Percentiles rank a stretch among this genome's conserved stretches.
Conservation (phyloP, 1,140 invertebrate genomes). For the Rhopalosiphum maidis region DNA sequence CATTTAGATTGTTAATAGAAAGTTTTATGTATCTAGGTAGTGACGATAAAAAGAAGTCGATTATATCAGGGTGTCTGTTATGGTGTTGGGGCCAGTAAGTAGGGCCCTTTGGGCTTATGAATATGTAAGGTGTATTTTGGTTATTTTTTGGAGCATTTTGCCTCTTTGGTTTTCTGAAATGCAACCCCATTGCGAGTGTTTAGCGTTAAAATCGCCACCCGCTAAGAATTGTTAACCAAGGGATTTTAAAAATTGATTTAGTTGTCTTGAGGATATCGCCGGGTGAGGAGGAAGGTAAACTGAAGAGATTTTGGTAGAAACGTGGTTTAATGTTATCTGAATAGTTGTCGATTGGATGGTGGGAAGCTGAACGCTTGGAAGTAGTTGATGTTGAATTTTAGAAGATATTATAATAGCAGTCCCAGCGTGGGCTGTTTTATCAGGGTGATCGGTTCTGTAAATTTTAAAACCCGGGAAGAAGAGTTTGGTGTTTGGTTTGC, state of each 20-base stretch:
- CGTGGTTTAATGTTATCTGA: conserved; percentile 32
- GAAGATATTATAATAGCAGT: conserved; percentile 19
- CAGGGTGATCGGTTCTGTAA: conserved; percentile 16
- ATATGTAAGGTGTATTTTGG: conserved; percentile 7
- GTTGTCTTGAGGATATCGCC: neutral
- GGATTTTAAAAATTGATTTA: conserved; percentile 34
- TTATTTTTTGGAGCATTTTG: conserved; percentile 2
- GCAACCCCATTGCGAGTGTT: conserved; percentile 42
- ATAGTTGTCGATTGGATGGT: conserved; percentile 54
- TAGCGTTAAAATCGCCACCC: conserved; percentile 45
- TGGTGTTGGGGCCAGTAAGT: conserved; percentile 49
- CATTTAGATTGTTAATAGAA: neutral
- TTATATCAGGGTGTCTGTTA: conserved; percentile 41
- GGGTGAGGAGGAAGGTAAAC: conserved; percentile 48
- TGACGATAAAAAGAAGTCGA: conserved; percentile 51
- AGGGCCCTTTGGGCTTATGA: neutral
- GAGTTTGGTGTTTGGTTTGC: neutral
- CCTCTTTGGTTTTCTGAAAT: neutral
- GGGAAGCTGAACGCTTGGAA: conserved; percentile 20
- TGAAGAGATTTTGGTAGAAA: conserved; percentile 26
- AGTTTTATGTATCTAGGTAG: conserved; percentile 23
- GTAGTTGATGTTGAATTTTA: conserved; percentile 30
- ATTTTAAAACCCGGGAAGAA: neutral
- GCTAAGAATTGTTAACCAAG: conserved; percentile 42
- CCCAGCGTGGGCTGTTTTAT: conserved; percentile 15